phyloP scores from a whole-genome alignment of 2,888 invertebrate genomes.

The Philhelius pedissequus region DNA sequence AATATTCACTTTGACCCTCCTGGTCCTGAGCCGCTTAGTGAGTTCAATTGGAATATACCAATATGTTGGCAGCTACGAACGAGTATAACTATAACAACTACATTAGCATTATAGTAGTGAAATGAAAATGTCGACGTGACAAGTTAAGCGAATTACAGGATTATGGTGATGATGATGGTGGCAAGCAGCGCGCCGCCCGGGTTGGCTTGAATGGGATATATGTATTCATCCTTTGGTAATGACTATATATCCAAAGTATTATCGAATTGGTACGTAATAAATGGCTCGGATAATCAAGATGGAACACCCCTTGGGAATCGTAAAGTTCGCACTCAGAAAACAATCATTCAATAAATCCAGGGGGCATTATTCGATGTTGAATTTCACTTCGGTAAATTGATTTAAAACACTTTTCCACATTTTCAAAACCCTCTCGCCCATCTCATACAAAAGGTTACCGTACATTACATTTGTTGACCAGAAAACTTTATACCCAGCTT shows the following conservation, averaged over 20 bases:
- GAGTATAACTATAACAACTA: not conserved
- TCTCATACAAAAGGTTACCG: not conserved
- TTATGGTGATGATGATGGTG: not conserved
- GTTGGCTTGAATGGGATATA: constrained; percentile 15
- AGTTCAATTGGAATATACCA: not conserved
- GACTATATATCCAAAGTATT: constrained; percentile 13
- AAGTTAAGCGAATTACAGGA: constrained; percentile 48
- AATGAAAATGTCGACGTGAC: constrained; percentile 35
- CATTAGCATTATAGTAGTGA: constrained; percentile 34
- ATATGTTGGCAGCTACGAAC: not conserved
- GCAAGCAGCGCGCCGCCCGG: too few relatives aligned
- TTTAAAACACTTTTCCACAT: constrained; percentile 6
- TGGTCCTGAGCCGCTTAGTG: not conserved
- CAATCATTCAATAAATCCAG: constrained; percentile 11
- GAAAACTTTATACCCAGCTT: constrained; percentile 8
- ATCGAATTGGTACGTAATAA: constrained; percentile 25
- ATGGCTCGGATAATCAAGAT: constrained; percentile 42
- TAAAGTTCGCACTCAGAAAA: constrained; percentile 32
- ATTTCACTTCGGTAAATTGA: constrained; percentile 24
- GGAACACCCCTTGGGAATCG: constrained; percentile 41
- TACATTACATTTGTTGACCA: constrained; percentile 11
- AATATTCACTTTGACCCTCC: not conserved
- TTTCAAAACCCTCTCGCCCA: not conserved
- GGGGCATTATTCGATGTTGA: constrained; percentile 14
- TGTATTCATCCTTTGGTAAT: constrained; percentile 11